A percentile compares a stretch with the other conserved stretches of the same genome.
phyloP scores from a whole-genome alignment of 2,888 invertebrate genomes.

The Sisyra nigra region DNA sequence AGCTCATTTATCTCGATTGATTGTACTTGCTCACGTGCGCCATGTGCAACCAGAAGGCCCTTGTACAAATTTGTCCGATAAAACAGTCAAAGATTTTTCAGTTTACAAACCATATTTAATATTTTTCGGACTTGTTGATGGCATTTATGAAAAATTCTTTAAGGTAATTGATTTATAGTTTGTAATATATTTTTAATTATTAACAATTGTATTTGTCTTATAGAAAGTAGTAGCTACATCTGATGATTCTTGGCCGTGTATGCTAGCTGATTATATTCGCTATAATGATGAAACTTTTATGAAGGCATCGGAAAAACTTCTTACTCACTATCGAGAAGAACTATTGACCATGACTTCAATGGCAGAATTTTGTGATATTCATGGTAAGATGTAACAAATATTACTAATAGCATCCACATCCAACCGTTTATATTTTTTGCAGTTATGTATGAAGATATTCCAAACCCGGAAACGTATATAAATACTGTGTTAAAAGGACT shows the following conservation, averaged over 20 bases:
- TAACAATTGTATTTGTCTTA: background rate
- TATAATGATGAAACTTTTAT: constrained; percentile 84
- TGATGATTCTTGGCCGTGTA: constrained; percentile 78
- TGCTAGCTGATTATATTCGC: constrained; percentile 82
- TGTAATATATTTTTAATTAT: constrained; percentile 4
- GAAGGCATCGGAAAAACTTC: constrained; percentile 72
- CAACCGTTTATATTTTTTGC: constrained; percentile 18
- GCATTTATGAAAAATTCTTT: constrained; percentile 71
- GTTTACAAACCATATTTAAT: constrained; percentile 77
- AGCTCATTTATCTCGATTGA: constrained; percentile 56
- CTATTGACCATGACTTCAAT: constrained; percentile 80
- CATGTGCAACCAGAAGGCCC: constrained; percentile 45
- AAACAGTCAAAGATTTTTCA: constrained; percentile 44
- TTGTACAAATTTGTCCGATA: constrained; percentile 34
- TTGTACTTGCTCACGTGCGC: constrained; percentile 65
- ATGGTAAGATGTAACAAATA: constrained; percentile 35
- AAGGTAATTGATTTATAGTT: constrained; percentile 38
- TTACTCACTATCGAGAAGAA: constrained; percentile 73
- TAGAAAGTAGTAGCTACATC: constrained; percentile 51
- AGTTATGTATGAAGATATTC: constrained; percentile 49
- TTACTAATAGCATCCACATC: background rate
- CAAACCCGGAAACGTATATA: constrained; percentile 45
- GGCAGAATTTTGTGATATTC: constrained; percentile 85
- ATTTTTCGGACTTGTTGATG: constrained; percentile 73
- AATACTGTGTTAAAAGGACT: constrained; percentile 33